Base-by-base conservation (phyloP, 1,140 invertebrate genomes). In the Cydia splendana region DNA sequence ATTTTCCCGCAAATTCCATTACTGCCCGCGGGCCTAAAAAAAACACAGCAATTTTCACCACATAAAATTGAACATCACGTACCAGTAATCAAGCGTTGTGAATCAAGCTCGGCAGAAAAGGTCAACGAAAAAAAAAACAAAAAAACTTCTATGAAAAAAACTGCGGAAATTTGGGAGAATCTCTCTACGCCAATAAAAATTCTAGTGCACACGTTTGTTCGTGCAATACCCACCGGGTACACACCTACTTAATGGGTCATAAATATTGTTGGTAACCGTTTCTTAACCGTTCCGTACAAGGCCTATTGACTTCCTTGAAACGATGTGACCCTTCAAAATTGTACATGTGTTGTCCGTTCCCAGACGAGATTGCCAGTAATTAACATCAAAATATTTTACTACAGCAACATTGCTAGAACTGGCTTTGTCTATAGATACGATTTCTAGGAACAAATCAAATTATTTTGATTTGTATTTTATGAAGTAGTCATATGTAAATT, bases 81-180 rank as follows among this genome's bases (percentile, higher is more conserved):
- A 24, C 57, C 18, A 12, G 57, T 62, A 62, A 62, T 62, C 57
- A 62, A 62, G 57, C 57, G 57, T 62, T 62, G 24, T 62, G 18
- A 62, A 62, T 62, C 18, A 24, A 62, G 51, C 51, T n/a, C 20
- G 57, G 2, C 2, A 2, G 9, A 24, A 62, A 62, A 62, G 57
- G 57, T 62, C 57, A 62, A 62, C 20, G 5, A 34, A 62, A 24
- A 24, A 20, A 20, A 24, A 13, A 3, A 0, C 24, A 18, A 71
- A 42, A 71, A 42, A 71, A 9, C 38, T 67, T 71, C 34, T 0
- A 71, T 5, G 4, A 5, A n/a, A 38, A 71, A 71, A 6, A 45
- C 28, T 34, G 10, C 6, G 30, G 28, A 28, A 45, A 18, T 71
- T 71, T 42, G 34, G 34, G 34, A 18, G 28, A 69, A 69, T 30